Evolutionary conservation across 2,113 vertebrate species (phyloP), one percentile per base, ranked within the genome.

Genomic region (Phycodurus eques): DNA sequence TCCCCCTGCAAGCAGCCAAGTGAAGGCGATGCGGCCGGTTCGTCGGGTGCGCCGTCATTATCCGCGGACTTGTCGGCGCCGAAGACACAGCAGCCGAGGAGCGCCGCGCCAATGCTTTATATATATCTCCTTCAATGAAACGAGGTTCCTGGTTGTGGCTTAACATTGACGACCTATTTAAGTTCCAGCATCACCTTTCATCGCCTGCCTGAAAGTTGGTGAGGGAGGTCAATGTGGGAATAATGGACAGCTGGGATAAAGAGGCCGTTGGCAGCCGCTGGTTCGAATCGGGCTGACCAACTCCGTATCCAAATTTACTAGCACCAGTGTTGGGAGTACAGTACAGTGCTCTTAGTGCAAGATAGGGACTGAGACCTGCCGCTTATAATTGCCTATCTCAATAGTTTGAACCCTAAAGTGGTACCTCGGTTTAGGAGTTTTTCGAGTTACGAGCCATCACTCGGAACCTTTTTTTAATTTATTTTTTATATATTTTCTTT

Each of bases 91-190:
- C 84, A 27, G 71, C 79, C 74, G 73, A 59, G 67, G 73, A 59
- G 65, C 71, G 81, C 83, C 80, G 85, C 83, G 80, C 77, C 85
- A 85, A 90, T 85, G 81, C 80, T 81, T 89, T 92, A 89, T 90
- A 91, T 92, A 92, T 91, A 92, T 91, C 89, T 84, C 74, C 81
- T 88, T 89, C 83, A 91, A 86, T 90, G 89, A 72, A 74, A 68
- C 4, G 42, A 78, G 78, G 84, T 59, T 74, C 80, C 79, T 66
- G 77, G 78, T 84, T 80, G 62, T 70, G 80, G 74, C 61, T 77
- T 75, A 76, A 83, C 80, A 75, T 78, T 60, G 83, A 80, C 85
- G 89, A 80, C 80, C 87, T 74, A 88, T 88, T 87, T 84, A 84
- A 85, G 76, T 68, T 79, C 75, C 78, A 54, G 19, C 70, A 76